Percentiles rank a stretch among this genome's conserved stretches.
phyloP scores from a whole-genome alignment of 92 coral and sea anemone genomes.

The Siderastrea siderea region DNA sequence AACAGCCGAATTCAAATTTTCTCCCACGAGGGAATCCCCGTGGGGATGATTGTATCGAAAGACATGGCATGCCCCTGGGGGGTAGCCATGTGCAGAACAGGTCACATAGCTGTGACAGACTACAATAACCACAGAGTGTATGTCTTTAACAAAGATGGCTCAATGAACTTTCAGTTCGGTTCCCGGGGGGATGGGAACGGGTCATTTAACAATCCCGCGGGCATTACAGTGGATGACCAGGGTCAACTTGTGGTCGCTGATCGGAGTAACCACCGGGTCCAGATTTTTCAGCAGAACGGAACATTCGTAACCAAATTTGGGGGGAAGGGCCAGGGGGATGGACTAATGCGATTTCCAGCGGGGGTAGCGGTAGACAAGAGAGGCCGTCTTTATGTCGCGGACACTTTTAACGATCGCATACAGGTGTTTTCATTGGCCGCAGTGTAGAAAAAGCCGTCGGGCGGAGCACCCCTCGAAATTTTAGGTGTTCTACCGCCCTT shows the following conservation, averaged over 20 bases:
- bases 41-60: slow-evolving; percentile 63
- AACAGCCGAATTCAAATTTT: slow-evolving; percentile 83
- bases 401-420: slow-evolving; percentile 83
- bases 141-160: slow-evolving; percentile 71
- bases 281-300: slow-evolving; percentile 85
- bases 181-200: slow-evolving; percentile 81
- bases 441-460: slow-evolving; percentile 31
- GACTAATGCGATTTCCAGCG: slow-evolving; percentile 83
- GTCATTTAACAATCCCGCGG: slow-evolving; percentile 88
- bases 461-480: background rate
- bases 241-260: slow-evolving; percentile 85
- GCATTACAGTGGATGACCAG: slow-evolving; percentile 79
- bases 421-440: slow-evolving; percentile 86
- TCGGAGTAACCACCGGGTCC: slow-evolving; percentile 87
- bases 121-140: slow-evolving; percentile 76
- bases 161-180: slow-evolving; percentile 71
- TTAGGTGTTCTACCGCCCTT: background rate
- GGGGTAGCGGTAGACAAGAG: slow-evolving; percentile 82
- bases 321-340: slow-evolving; percentile 84
- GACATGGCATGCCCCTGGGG: slow-evolving; percentile 86
- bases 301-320: slow-evolving; percentile 84
- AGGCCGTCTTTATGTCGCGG: slow-evolving; percentile 86
- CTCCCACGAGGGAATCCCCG: slow-evolving; percentile 70
- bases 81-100: slow-evolving; percentile 59
- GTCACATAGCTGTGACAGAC: slow-evolving; percentile 78